Conservation (phyloP, 2,888 invertebrate genomes). For the Aporophyla nigra region DNA sequence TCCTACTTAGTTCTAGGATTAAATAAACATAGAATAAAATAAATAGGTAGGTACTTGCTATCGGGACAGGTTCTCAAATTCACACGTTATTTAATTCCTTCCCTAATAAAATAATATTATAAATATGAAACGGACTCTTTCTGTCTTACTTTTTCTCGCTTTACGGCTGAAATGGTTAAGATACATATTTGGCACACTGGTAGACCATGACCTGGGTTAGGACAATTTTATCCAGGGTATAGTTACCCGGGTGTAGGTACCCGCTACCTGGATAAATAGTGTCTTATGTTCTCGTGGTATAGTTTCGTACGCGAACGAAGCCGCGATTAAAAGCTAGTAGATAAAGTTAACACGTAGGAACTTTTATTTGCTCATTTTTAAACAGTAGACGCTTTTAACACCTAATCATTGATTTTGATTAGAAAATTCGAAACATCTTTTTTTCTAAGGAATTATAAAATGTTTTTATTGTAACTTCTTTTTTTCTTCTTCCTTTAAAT, state of each 20-base stretch:
- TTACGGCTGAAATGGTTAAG: not conserved
- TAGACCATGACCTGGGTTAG: not conserved
- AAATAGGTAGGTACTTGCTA: too few species aligned
- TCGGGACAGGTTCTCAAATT: not conserved
- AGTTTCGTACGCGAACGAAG: too few species aligned
- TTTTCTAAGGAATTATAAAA: not conserved
- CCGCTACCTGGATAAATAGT: too few species aligned
- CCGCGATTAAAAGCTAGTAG: too few species aligned
- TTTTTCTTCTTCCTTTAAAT: constrained; percentile 48
- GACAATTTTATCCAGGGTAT: too few species aligned
- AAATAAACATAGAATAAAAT: not conserved
- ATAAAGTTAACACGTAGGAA: not conserved
- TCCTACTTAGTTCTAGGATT: constrained; percentile 37
- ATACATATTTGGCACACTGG: not conserved
- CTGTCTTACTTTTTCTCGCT: not conserved
- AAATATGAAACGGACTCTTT: not conserved
- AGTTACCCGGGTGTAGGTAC: too few species aligned
- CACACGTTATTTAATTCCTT: not conserved
- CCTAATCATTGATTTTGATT: constrained; percentile 14
- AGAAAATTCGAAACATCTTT: constrained; percentile 14
- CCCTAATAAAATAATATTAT: not conserved
- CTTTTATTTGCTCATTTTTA: not conserved
- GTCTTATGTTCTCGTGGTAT: too few species aligned
- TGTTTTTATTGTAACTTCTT: not conserved
- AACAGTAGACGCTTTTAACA: constrained; percentile 3